These are phyloP conservation scores for Paradoxurus hermaphroditus DNA, from an alignment of 2,113 vertebrate genomes.

Conservation along the genomic window DNA sequence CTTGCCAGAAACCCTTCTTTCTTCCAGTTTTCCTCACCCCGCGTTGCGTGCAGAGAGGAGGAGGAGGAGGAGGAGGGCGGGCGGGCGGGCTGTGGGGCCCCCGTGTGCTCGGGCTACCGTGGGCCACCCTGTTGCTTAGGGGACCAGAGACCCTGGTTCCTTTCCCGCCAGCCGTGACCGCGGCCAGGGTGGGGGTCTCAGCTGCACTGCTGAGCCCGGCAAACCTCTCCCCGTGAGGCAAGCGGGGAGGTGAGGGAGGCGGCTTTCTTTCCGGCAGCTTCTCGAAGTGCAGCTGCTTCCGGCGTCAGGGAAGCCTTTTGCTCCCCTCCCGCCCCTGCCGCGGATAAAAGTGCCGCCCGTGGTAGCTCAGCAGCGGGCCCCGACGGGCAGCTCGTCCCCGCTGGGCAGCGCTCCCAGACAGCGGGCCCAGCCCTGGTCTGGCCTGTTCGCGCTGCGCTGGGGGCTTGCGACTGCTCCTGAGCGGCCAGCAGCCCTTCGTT, in stretches of 20 bases:
- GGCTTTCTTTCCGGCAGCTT: neutral
- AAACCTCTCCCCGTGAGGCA: fast-evolving
- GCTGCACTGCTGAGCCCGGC: neutral
- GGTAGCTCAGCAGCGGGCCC: no score
- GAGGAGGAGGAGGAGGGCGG: no score
- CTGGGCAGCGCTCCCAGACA: no score
- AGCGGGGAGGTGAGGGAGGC: neutral
- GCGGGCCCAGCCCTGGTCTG: no score
- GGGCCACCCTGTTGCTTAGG: neutral
- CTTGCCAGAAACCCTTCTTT: neutral
- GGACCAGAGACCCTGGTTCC: neutral
- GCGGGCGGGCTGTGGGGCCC: neutral
- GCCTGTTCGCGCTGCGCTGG: neutral
- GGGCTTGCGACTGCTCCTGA: neutral
- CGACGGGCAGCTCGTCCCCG: no score
- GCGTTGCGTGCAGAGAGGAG: fast-evolving
- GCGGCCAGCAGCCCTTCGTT: neutral
- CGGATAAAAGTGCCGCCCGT: neutral
- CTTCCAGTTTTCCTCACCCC: neutral
- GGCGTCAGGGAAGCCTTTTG: neutral
- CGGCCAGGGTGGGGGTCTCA: neutral
- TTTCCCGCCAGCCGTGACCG: fast-evolving
- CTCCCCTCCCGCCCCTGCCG: neutral
- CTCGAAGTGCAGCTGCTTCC: neutral
- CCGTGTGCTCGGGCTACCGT: neutral